Evolutionary conservation across 2,113 vertebrate species (phyloP).

Genomic region (Vidua macroura): DNA sequence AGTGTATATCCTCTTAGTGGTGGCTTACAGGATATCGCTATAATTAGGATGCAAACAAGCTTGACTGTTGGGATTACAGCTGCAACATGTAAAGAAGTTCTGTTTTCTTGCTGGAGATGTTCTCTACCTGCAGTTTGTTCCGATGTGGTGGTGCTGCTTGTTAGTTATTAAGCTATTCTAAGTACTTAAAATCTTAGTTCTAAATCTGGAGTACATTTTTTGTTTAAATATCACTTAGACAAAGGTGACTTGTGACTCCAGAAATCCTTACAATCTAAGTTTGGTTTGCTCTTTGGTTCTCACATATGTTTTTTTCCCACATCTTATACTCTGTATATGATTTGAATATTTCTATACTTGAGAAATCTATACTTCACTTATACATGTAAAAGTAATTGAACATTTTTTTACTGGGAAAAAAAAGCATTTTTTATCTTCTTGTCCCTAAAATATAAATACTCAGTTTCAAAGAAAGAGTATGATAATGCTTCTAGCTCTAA

Average conservation of each 20-base stretch:
- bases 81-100: not conserved
- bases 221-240: not conserved
- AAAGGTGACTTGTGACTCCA: not conserved
- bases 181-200: not conserved
- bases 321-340: not conserved
- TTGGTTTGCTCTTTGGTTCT: not conserved
- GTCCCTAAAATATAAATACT: not conserved
- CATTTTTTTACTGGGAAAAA: not conserved
- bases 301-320: fast-evolving
- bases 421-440: not conserved
- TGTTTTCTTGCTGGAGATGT: not conserved
- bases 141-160: not conserved
- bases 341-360: not conserved
- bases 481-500: not conserved
- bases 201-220: not conserved
- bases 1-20: not conserved
- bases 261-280: not conserved
- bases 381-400: not conserved
- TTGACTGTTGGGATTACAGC: not conserved
- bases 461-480: not conserved
- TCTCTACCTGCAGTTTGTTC: not conserved
- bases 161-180: not conserved
- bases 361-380: not conserved
- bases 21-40: not conserved
- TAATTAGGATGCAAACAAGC: not conserved